These are phyloP conservation scores for Palythoa grandiflora DNA, from an alignment of 92 coral and sea anemone genomes.

Conservation along the genomic window DNA sequence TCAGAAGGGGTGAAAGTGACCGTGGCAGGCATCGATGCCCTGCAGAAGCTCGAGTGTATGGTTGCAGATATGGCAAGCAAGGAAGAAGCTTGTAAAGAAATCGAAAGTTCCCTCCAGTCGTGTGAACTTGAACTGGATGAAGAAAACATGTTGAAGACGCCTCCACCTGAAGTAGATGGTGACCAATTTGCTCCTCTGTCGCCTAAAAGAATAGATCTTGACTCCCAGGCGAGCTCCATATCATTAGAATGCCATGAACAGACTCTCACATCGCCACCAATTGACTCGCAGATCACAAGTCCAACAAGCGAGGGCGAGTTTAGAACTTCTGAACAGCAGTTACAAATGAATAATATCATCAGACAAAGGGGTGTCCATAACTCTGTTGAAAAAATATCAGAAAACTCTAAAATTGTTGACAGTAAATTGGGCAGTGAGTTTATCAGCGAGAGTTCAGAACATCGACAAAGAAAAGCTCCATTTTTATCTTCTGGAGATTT, in stretches of 20 bases:
- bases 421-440: background rate
- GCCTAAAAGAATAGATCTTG: constrained; percentile 60
- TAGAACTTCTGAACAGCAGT: constrained; percentile 7
- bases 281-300: constrained; percentile 25
- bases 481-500: background rate
- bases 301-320: constrained; percentile 33
- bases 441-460: background rate
- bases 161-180: constrained; percentile 50
- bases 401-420: background rate
- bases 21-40: constrained; percentile 72
- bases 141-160: constrained; percentile 72
- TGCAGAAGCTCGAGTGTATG: constrained; percentile 95
- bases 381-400: background rate
- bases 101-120: constrained; percentile 66
- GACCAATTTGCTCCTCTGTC: constrained; percentile 57
- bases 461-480: background rate
- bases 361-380: background rate
- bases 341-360: constrained; percentile 27
- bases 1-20: constrained; percentile 44
- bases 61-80: constrained; percentile 98
- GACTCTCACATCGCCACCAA: constrained; percentile 81
- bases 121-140: constrained; percentile 78
- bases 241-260: constrained; percentile 92
- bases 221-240: constrained; percentile 85
- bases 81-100: constrained; percentile 86